A percentile compares a stretch with the other conserved stretches of the same genome.
Evolutionary conservation across 2,797 vertebrate species (phyloP).

Genomic region (Columba guinea): DNA sequence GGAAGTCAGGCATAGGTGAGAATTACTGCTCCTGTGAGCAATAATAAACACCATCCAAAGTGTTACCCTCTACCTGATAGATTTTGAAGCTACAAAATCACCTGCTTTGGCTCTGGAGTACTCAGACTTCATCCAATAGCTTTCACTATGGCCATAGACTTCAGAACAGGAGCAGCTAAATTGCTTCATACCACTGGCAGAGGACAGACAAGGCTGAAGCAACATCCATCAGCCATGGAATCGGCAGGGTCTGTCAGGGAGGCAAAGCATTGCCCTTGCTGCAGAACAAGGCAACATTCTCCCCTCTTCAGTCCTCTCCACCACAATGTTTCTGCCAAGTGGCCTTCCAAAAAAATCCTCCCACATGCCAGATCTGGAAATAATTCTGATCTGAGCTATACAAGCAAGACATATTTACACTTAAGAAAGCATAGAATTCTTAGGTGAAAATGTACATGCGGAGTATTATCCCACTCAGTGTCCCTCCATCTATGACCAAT

Average conservation of each 20-base stretch:
- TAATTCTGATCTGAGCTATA: background rate
- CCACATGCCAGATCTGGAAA: background rate
- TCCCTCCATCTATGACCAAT: background rate
- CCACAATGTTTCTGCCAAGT: background rate
- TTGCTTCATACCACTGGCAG: background rate
- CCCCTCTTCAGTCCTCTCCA: background rate
- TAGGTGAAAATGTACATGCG: background rate
- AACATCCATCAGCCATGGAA: background rate
- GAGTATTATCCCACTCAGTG: background rate
- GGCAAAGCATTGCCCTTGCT: background rate
- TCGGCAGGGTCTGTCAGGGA: fast-evolving
- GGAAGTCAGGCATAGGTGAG: constrained; percentile 16
- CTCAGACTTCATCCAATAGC: background rate
- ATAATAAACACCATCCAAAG: constrained; percentile 4
- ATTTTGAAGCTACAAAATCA: background rate
- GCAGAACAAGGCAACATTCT: background rate
- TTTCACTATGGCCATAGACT: background rate
- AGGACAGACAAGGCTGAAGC: background rate
- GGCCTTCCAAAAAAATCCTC: background rate
- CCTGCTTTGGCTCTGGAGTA: background rate
- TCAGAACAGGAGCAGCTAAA: background rate
- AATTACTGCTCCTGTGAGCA: background rate
- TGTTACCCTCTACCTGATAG: background rate
- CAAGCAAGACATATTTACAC: background rate
- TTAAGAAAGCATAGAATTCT: background rate